Evolutionary conservation across 2,888 invertebrate genomes (phyloP).

Genomic region (Amphipoea oculea): DNA sequence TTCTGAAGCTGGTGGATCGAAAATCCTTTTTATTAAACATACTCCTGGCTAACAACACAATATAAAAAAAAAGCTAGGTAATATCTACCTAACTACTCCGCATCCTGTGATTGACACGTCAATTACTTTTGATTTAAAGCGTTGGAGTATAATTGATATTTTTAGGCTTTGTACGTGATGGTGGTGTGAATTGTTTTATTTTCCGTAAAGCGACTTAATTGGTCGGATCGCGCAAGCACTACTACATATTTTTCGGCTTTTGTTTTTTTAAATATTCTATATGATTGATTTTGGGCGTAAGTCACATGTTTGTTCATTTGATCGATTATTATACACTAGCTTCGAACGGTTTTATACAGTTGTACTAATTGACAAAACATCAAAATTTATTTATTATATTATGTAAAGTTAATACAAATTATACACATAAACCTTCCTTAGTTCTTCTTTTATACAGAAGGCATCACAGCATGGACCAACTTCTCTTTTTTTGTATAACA

Average conservation of each 20-base stretch:
- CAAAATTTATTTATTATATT: not conserved
- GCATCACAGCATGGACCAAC: no score
- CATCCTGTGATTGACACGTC: slow-evolving; percentile 25
- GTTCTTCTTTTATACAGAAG: no score
- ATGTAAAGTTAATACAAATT: not conserved
- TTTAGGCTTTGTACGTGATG: slow-evolving; percentile 1
- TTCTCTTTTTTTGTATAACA: no score
- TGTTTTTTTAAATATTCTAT: not conserved
- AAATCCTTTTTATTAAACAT: not conserved
- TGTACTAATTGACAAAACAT: not conserved
- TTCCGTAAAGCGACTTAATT: slow-evolving; percentile 23
- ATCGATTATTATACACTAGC: not conserved
- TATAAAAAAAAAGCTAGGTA: not conserved
- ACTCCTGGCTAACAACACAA: not conserved
- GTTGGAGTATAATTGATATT: slow-evolving; percentile 39
- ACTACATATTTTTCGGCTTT: slow-evolving; percentile 1
- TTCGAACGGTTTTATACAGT: not conserved
- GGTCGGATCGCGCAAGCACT: slow-evolving; percentile 3
- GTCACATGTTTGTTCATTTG: no score
- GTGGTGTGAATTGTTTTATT: slow-evolving; percentile 26
- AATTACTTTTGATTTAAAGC: slow-evolving; percentile 42
- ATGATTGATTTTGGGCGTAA: not conserved
- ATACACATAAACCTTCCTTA: not conserved
- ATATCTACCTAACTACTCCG: not conserved
- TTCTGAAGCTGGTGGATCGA: not conserved